phyloP scores from a whole-genome alignment of 2,113 vertebrate genomes.

The Channa maculata region DNA sequence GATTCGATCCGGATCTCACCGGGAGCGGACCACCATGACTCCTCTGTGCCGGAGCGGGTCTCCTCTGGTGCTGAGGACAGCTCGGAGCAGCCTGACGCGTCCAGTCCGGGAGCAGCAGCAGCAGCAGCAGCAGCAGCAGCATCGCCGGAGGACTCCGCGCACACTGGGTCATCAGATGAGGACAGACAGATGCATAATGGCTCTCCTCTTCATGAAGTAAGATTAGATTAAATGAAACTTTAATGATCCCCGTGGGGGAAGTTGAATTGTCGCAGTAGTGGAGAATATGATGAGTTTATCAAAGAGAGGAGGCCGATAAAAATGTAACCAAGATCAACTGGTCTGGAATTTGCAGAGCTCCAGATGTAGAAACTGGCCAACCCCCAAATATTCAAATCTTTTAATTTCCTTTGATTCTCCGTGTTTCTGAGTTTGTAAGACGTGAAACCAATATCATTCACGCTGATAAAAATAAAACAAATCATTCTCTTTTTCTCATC shows the following conservation, averaged over 20 bases:
- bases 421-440: too few species aligned
- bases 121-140: constrained; percentile 39
- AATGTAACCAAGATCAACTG: constrained; percentile 26
- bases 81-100: constrained; percentile 59
- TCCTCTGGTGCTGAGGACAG: constrained; percentile 69
- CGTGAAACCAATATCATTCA: too few species aligned
- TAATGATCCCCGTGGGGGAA: constrained; percentile 58
- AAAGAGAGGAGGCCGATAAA: constrained; percentile 21
- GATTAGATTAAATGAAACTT: constrained; percentile 64
- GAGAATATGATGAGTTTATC: constrained; percentile 36
- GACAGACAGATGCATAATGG: constrained; percentile 77
- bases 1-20: constrained; percentile 76
- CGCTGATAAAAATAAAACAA: too few species aligned
- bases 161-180: constrained; percentile 73
- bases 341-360: background rate
- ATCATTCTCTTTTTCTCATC: background rate
- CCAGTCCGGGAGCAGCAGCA: constrained; percentile 51
- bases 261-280: constrained; percentile 34
- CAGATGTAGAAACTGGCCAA: too few species aligned
- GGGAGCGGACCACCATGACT: constrained; percentile 63
- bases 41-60: constrained; percentile 69
- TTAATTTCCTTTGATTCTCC: too few species aligned
- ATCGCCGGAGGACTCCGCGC: constrained; percentile 62
- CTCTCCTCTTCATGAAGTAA: constrained; percentile 79
- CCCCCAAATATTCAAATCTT: too few species aligned